A percentile compares a stretch with the other conserved stretches of the same genome.
Conservation (phyloP, 2,113 vertebrate genomes). For the Phrynosoma blainvillii region DNA sequence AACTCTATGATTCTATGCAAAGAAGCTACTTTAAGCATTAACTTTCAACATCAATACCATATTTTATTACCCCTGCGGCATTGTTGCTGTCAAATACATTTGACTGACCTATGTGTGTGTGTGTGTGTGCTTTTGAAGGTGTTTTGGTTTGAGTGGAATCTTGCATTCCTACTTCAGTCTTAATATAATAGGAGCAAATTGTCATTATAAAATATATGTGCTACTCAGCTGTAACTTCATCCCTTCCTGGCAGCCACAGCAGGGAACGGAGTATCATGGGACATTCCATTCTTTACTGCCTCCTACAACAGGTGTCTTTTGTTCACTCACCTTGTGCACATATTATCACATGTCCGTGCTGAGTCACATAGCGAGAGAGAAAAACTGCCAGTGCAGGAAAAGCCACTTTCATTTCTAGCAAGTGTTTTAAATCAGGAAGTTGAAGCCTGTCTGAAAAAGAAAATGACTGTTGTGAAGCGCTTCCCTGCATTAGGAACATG, state of each 20-base stretch:
- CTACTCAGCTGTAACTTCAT: neutral
- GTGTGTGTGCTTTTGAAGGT: neutral
- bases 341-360: constrained; percentile 25
- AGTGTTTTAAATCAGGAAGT: constrained; percentile 11
- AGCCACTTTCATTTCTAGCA: constrained; percentile 3
- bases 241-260: constrained; percentile 63
- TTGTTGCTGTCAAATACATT: neutral
- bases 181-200: constrained; percentile 30
- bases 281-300: constrained; percentile 59
- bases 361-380: constrained; percentile 48
- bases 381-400: constrained; percentile 31
- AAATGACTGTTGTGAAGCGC: constrained; percentile 19
- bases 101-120: neutral
- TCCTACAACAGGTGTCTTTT: constrained; percentile 74
- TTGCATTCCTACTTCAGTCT: constrained; percentile 13
- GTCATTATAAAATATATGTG: constrained; percentile 5
- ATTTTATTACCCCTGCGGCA: neutral
- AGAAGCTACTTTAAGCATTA: constrained; percentile 1
- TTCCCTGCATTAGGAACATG: constrained; percentile 9
- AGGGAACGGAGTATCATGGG: constrained; percentile 61
- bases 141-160: rapidly evolving
- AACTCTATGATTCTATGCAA: too few species aligned
- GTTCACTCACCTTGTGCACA: constrained; percentile 52
- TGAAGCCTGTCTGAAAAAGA: constrained; percentile 7
- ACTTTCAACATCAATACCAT: rapidly evolving